Evolutionary conservation across 2,888 invertebrate genomes (phyloP), one percentile per base, ranked within the genome.

Genomic region (Catocala sponsa): DNA sequence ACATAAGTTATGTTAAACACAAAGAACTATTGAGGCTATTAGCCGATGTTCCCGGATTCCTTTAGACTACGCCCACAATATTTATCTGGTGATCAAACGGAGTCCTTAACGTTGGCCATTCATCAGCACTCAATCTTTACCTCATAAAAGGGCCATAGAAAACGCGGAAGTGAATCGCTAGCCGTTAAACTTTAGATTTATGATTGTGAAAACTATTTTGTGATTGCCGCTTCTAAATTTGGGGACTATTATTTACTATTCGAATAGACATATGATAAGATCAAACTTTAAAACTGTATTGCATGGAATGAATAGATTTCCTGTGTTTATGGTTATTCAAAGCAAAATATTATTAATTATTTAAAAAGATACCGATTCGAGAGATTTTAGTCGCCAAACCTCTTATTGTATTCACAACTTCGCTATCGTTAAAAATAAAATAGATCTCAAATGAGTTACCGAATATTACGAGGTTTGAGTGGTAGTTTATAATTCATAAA

Each of bases 81-180:
- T 91, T 89, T 91, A 93, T 92, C 90, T 82, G 79, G 76, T 80
- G 91, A 91, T 93, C 93, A 92, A 92, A 92, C 88, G 84, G 76
- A 80, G 82, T 81, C 84, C 85, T 84, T 81, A 79, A 83, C 72
- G 78, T 65, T 60, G 62, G 60, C 87, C 89, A 92, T 93, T 92
- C 92, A 91, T 91, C 90, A 89, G 83, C 63, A 82, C 78, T 78
- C 84, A 79, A 87, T 90, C 84, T 85, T 76, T 82, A 78, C 69
- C 83, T 86, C 83, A 84, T 86, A 85, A 85, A 80, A 65, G 76
- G 81, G 91, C 91, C 87, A 90, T 85, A 82, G 83, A 91, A 85
- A 77, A 86, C 78, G 88, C 91, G 92, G 88, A 86, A 86, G 78
- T 72, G 64, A 41, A 65, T 61, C 63, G 51, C 62, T 49, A 15